phyloP scores from a whole-genome alignment of 2,797 vertebrate species.

The Synaphobranchus kaupii region DNA sequence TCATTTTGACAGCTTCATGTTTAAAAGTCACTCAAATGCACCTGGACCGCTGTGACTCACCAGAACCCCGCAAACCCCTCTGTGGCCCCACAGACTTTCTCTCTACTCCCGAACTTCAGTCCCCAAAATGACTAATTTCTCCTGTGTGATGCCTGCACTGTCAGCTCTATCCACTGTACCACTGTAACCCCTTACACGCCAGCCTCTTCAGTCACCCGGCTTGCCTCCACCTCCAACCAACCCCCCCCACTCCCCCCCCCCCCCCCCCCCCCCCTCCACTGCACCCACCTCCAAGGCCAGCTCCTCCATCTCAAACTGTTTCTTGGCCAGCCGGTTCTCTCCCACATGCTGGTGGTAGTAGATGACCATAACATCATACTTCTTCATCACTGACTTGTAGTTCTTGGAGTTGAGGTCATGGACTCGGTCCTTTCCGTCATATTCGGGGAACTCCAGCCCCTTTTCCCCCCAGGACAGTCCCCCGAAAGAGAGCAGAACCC shows the following conservation, averaged over 20 bases:
- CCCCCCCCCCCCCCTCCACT: conserved; percentile 38
- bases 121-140: neutral
- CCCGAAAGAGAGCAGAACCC: conserved; percentile 63
- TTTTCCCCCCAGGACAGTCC: conserved; percentile 68
- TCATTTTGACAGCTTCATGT: neutral
- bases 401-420: conserved; percentile 79
- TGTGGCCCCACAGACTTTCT: neutral
- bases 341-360: conserved; percentile 83
- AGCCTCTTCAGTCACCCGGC: neutral
- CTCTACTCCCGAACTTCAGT: neutral
- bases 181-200: too few relatives aligned
- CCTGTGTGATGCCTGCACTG: too few relatives aligned
- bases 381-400: conserved; percentile 86
- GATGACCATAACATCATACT: conserved; percentile 87
- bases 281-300: conserved; percentile 85
- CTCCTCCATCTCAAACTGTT: conserved; percentile 86
- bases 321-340: conserved; percentile 75
- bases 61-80: neutral
- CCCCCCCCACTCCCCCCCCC: neutral
- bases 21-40: neutral
- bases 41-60: neutral
- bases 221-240: neutral
- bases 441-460: conserved; percentile 82
- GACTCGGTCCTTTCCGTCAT: conserved; percentile 86
- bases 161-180: too few relatives aligned